Evolutionary conservation across 2,888 invertebrate genomes (phyloP).

Genomic region (Lasioglossum morio): DNA sequence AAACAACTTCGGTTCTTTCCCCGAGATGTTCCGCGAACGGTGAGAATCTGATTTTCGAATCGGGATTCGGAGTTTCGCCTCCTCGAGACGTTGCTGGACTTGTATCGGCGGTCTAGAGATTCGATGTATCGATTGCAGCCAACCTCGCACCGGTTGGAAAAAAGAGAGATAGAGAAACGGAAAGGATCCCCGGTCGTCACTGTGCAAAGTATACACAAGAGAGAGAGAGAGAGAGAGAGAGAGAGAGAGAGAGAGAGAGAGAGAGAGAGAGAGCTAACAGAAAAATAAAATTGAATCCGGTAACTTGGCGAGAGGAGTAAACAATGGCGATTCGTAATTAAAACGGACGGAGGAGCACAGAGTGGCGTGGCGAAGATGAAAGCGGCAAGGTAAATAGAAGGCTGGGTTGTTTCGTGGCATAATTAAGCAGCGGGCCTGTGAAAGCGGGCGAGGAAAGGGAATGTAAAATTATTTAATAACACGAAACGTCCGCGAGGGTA

Average conservation of each 20-base stretch:
- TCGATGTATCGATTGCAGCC: slow-evolving; percentile 46
- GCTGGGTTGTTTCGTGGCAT: slow-evolving; percentile 32
- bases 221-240: neutral
- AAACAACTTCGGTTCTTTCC: neutral
- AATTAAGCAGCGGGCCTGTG: slow-evolving; percentile 40
- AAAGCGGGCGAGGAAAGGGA: slow-evolving; percentile 23
- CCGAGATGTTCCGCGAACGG: neutral
- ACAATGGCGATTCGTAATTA: slow-evolving; percentile 57
- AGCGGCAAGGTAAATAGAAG: slow-evolving; percentile 35
- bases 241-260: neutral
- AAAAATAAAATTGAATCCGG: slow-evolving; percentile 50
- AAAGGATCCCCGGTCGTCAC: neutral
- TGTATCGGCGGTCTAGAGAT: slow-evolving; percentile 1
- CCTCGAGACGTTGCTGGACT: neutral
- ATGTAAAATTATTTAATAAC: slow-evolving; percentile 46
- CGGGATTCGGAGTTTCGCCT: neutral
- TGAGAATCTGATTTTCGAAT: neutral
- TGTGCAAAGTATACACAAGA: neutral
- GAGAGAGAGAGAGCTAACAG: neutral
- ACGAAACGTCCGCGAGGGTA: neutral
- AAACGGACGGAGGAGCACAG: slow-evolving; percentile 50
- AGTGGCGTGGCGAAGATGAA: slow-evolving; percentile 37
- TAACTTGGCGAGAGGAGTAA: slow-evolving; percentile 25
- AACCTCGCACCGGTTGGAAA: too few species aligned
- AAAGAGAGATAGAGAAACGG: neutral